Evolutionary conservation across 1,140 invertebrate species (phyloP).

Genomic region (Hyposmocoma kahamanoa): DNA sequence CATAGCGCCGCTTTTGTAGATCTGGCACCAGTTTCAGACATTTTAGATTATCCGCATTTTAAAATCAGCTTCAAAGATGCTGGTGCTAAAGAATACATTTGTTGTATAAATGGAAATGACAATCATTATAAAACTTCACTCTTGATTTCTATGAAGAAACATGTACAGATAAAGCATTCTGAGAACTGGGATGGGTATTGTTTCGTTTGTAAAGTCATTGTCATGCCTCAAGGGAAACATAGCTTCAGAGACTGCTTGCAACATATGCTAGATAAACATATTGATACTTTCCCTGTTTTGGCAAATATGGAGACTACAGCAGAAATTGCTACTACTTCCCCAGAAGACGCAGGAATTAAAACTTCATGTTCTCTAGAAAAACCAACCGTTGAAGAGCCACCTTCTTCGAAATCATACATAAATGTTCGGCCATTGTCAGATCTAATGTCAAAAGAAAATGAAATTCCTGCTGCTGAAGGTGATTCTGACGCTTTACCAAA

Average conservation of each 20-base stretch:
- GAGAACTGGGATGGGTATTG: constrained; percentile 66
- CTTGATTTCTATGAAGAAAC: constrained; percentile 59
- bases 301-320: constrained; percentile 17
- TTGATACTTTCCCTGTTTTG: constrained; percentile 47
- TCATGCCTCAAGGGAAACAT: constrained; percentile 46
- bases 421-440: constrained; percentile 50
- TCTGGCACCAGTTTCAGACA: too few species aligned
- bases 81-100: constrained; percentile 54
- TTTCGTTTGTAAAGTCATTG: constrained; percentile 58
- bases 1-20: too few species aligned
- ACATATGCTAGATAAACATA: constrained; percentile 55
- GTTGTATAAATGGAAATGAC: constrained; percentile 51
- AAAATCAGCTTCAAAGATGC: constrained; percentile 36
- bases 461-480: constrained; percentile 7
- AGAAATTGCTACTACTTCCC: background rate
- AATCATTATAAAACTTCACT: constrained; percentile 50
- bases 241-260: constrained; percentile 52
- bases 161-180: constrained; percentile 49
- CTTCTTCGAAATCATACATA: constrained; percentile 25
- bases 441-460: constrained; percentile 27
- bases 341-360: background rate
- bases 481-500: constrained; percentile 25
- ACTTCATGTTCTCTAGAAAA: background rate
- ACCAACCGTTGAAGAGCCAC: constrained; percentile 2
- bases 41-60: constrained; percentile 53